phyloP scores from a whole-genome alignment of 1,140 invertebrate genomes.

The Brachystomella parvula region DNA sequence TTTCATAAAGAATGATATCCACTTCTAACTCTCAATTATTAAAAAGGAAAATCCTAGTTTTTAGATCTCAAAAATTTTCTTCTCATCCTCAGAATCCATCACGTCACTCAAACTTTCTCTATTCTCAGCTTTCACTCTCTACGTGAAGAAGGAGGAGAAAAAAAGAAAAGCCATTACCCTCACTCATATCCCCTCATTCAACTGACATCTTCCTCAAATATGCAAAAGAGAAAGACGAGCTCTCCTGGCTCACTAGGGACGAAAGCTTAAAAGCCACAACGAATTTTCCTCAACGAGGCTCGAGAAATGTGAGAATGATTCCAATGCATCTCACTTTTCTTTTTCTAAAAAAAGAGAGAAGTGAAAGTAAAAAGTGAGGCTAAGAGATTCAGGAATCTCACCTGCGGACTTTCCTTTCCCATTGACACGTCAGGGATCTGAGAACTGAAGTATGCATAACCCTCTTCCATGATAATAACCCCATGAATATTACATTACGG shows the following conservation, averaged over 20 bases:
- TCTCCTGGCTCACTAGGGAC: neutral
- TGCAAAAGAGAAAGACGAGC: neutral
- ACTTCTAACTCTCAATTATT: slow-evolving; percentile 17
- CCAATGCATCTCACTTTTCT: neutral
- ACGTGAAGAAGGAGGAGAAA: too few species aligned
- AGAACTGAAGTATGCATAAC: slow-evolving; percentile 1
- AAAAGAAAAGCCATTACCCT: neutral
- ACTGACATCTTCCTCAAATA: slow-evolving; percentile 10
- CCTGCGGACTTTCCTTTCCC: neutral
- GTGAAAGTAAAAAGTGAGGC: neutral
- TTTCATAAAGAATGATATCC: neutral
- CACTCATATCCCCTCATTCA: slow-evolving; percentile 15
- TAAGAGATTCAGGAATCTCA: neutral
- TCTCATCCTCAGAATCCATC: neutral
- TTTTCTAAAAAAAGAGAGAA: neutral
- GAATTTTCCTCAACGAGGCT: neutral
- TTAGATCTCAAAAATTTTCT: neutral
- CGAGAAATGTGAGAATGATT: neutral
- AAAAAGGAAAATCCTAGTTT: slow-evolving; percentile 1
- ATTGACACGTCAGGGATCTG: slow-evolving; percentile 2
- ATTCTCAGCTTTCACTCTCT: neutral
- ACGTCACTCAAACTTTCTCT: slow-evolving; percentile 6
- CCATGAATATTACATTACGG: slow-evolving; percentile 23
- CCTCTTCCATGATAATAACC: neutral
- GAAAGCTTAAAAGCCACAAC: neutral